These are phyloP conservation scores for Himalopsyche japonica DNA, from an alignment of 2,888 invertebrate genomes.

Conservation along the genomic window DNA sequence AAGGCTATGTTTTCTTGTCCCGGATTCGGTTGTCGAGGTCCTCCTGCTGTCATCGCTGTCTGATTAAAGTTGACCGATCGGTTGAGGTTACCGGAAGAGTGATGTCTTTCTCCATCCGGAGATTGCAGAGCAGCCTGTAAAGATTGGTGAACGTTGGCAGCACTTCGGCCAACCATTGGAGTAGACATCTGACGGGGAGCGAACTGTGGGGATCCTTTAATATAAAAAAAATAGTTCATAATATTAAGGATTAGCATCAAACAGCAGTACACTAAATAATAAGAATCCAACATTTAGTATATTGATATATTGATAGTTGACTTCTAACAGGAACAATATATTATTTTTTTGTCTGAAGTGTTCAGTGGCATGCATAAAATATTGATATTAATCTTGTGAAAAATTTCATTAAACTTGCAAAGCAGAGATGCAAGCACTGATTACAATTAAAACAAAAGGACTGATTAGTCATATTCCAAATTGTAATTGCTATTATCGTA, in stretches of 20 bases:
- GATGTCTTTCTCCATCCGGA: constrained; percentile 6
- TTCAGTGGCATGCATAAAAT: no score
- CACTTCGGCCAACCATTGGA: constrained; percentile 49
- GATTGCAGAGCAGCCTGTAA: constrained; percentile 37
- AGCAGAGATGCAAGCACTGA: no score
- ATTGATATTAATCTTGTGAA: no score
- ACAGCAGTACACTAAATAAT: no score
- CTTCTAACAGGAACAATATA: no score
- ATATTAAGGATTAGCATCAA: background rate
- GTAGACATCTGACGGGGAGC: constrained; percentile 59
- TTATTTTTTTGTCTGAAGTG: no score
- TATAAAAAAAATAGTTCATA: background rate
- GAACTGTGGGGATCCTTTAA: constrained; percentile 53
- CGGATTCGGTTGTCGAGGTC: background rate
- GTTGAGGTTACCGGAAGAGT: background rate
- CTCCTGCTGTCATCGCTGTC: background rate
- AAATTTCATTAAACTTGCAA: no score
- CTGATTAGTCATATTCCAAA: no score
- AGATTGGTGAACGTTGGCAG: constrained; percentile 38
- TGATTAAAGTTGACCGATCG: background rate
- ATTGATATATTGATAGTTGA: no score
- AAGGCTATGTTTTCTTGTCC: constrained; percentile 25
- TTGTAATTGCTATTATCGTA: no score
- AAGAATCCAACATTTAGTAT: no score
- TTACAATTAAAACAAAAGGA: no score